Evolutionary conservation across 2,888 invertebrate genomes (phyloP).

Genomic region (Troglohyphantes excavatus): DNA sequence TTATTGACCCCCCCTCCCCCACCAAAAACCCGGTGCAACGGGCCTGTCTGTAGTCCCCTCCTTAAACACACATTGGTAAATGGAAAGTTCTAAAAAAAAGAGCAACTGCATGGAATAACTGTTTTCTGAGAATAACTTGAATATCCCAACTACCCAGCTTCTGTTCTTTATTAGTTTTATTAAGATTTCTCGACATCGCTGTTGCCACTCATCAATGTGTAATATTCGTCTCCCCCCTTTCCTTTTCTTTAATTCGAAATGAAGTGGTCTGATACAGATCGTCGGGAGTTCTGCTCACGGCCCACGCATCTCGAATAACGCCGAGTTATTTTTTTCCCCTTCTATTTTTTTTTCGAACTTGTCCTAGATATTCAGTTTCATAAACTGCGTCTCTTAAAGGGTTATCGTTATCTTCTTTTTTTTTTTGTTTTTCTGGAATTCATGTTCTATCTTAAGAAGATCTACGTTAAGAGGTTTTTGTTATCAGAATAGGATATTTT

Average conservation of each 20-base stretch:
- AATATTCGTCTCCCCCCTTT: background rate
- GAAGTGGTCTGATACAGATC: constrained; percentile 45
- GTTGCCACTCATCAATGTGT: background rate
- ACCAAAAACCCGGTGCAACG: too few species aligned
- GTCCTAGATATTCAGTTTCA: background rate
- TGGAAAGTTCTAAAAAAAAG: too few species aligned
- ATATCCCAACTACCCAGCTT: background rate
- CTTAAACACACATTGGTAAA: too few species aligned
- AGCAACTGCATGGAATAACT: background rate
- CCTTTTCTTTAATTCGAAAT: constrained; percentile 9
- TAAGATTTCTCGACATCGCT: background rate
- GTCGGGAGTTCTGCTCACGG: background rate
- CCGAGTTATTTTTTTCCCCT: background rate
- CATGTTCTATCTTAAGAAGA: background rate
- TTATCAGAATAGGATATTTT: background rate
- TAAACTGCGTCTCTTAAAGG: background rate
- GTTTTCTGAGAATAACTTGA: background rate
- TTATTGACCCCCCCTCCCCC: too few species aligned
- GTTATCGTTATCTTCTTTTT: too few species aligned
- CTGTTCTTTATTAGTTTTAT: constrained; percentile 11
- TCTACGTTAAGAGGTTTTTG: constrained; percentile 1
- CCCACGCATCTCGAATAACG: constrained; percentile 9
- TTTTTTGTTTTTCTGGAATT: background rate
- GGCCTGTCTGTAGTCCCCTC: too few species aligned
- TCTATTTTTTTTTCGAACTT: background rate